A percentile compares a stretch with the other conserved stretches of the same genome.
Evolutionary conservation across 2,113 vertebrate genomes (phyloP).

Genomic region (Edolisoma coerulescens): DNA sequence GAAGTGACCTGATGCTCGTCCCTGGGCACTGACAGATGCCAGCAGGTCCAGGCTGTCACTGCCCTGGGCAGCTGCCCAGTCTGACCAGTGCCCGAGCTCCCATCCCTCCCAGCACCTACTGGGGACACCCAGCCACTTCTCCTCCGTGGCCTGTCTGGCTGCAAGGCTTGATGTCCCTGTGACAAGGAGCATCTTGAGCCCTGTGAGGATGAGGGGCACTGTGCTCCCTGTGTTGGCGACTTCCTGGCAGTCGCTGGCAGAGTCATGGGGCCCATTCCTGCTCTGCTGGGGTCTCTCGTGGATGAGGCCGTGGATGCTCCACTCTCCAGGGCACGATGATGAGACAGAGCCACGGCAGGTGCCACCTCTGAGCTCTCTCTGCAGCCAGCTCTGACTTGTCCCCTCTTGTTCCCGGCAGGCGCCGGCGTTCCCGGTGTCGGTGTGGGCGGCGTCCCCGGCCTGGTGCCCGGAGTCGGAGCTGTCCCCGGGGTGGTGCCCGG

Average conservation of each 20-base stretch:
- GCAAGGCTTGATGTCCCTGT: too few species aligned
- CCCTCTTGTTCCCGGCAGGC: neutral
- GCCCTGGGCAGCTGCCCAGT: neutral
- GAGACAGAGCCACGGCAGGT: neutral
- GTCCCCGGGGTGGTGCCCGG: neutral
- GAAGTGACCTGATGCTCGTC: too few species aligned
- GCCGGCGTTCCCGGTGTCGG: neutral
- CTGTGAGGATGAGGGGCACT: neutral
- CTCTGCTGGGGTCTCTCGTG: neutral
- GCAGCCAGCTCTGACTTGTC: neutral
- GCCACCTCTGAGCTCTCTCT: neutral
- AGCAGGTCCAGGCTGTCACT: neutral
- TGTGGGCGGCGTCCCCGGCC: neutral
- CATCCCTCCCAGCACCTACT: neutral
- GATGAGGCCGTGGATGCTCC: neutral
- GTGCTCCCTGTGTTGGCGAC: neutral
- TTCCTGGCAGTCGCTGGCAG: neutral
- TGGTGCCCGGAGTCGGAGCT: neutral
- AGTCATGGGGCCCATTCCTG: accelerated
- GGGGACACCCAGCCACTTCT: neutral
- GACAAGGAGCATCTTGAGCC: neutral
- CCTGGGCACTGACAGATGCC: accelerated
- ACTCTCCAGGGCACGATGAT: accelerated
- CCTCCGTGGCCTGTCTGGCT: neutral
- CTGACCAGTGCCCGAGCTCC: neutral